Percentiles rank a stretch among this genome's conserved stretches.
Conservation (phyloP, 2,888 invertebrate genomes). For the Heliconius ethilla region DNA sequence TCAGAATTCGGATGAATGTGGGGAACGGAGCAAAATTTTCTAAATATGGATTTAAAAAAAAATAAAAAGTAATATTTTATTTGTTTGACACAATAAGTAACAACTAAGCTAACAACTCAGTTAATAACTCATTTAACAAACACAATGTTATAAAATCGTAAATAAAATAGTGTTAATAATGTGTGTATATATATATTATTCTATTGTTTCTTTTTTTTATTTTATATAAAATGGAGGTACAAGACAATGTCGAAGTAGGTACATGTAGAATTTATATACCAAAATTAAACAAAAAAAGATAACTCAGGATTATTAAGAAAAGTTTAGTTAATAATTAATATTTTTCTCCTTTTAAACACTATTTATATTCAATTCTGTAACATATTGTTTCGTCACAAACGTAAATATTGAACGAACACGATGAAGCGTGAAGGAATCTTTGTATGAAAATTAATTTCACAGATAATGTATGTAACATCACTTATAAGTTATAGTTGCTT, state of each 20-base stretch:
- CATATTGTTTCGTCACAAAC: background rate
- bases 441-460: constrained; percentile 17
- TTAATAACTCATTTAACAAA: background rate
- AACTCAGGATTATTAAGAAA: background rate
- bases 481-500: background rate
- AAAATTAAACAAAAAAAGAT: background rate
- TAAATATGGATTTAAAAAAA: too few species aligned
- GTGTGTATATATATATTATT: background rate
- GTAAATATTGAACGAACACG: constrained; percentile 19
- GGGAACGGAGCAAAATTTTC: too few species aligned
- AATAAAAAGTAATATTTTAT: too few species aligned
- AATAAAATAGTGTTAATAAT: background rate
- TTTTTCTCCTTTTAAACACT: background rate
- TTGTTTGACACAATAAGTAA: background rate
- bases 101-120: too few species aligned
- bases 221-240: too few species aligned
- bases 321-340: background rate
- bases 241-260: too few species aligned
- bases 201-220: background rate
- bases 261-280: too few species aligned
- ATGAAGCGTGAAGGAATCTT: constrained; percentile 34
- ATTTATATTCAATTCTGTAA: background rate
- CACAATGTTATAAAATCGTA: background rate
- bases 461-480: constrained; percentile 2
- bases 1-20: too few species aligned